phyloP scores from a whole-genome alignment of 2,888 invertebrate genomes.

The Lamellibrachia columna region DNA sequence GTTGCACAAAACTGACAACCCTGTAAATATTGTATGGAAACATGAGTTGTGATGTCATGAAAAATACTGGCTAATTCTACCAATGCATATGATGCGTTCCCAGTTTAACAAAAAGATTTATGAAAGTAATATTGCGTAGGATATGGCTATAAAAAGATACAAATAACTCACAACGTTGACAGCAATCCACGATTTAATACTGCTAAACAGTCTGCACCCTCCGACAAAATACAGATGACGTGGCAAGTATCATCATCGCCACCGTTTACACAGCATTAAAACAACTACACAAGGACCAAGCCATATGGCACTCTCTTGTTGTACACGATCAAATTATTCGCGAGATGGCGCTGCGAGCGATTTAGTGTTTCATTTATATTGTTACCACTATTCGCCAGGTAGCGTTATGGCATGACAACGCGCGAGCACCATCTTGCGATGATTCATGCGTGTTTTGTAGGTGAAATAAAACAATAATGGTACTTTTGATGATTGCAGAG shows the following conservation, averaged over 20 bases:
- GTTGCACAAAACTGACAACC: too few relatives aligned
- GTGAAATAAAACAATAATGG: neutral
- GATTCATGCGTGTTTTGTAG: neutral
- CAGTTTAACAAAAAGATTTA: too few relatives aligned
- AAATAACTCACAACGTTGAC: neutral
- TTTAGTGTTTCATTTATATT: neutral
- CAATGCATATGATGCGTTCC: too few relatives aligned
- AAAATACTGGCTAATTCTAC: too few relatives aligned
- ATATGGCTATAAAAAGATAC: too few relatives aligned
- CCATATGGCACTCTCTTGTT: neutral
- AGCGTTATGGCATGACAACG: neutral
- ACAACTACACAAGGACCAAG: neutral
- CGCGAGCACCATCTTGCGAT: neutral
- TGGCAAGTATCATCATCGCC: neutral
- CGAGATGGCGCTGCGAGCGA: neutral
- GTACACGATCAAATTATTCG: neutral
- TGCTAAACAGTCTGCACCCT: neutral
- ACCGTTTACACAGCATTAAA: neutral
- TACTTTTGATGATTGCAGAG: neutral
- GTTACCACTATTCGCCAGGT: neutral
- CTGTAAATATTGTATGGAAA: too few relatives aligned
- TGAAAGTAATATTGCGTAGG: too few relatives aligned
- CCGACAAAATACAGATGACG: neutral
- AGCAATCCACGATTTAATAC: constrained; percentile 11
- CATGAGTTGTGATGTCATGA: too few relatives aligned